A percentile compares a stretch with the other conserved stretches of the same genome.
Conservation (phyloP, 2,113 vertebrate genomes). For the Neotragus moschatus region DNA sequence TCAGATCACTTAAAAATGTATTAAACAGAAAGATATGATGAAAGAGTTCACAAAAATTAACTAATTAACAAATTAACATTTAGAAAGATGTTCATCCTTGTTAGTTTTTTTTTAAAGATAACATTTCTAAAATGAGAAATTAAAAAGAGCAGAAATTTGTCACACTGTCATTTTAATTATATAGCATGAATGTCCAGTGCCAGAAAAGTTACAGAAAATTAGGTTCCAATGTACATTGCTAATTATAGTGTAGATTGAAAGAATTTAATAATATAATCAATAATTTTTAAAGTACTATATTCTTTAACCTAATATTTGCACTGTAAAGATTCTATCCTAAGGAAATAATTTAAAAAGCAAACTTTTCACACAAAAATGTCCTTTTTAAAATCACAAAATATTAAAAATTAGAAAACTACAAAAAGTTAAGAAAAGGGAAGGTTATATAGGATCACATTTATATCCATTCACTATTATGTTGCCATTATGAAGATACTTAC, state of each 20-base stretch:
- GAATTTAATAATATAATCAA: not conserved
- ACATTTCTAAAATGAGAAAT: not conserved
- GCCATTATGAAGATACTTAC: not conserved
- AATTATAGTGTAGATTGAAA: not conserved
- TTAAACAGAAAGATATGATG: not conserved
- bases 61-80: not conserved
- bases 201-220: not conserved
- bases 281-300: not conserved
- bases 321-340: not conserved
- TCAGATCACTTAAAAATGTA: constrained; percentile 5
- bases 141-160: not conserved
- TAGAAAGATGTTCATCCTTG: not conserved
- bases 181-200: not conserved
- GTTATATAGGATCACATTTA: constrained; percentile 11
- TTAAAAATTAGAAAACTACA: not conserved
- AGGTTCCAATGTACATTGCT: not conserved
- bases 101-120: not conserved
- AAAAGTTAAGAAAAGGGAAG: not conserved
- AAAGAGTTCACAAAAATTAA: not conserved
- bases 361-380: not conserved
- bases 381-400: not conserved
- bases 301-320: not conserved
- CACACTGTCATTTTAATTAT: not conserved
- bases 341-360: not conserved
- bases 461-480: not conserved